A percentile compares a stretch with the other conserved stretches of the same genome.
These are phyloP conservation scores for Tetragonula carbonaria DNA, from an alignment of 2,888 invertebrate genomes.

Conservation along the genomic window DNA sequence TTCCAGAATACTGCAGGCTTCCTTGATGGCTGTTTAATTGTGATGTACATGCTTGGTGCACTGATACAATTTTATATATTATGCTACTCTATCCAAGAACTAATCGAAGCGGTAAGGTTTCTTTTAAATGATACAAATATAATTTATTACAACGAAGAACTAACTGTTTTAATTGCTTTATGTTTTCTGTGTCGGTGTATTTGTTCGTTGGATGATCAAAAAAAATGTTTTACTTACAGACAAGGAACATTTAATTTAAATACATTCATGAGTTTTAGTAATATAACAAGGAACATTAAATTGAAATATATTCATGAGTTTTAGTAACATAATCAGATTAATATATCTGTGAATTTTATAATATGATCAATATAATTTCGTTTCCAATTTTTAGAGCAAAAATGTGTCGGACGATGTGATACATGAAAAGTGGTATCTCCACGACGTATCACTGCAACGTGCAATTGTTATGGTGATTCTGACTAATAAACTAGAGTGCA, in stretches of 20 bases:
- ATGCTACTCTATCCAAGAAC: conserved; percentile 68
- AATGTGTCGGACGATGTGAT: conserved; percentile 63
- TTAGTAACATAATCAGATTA: neutral
- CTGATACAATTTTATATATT: conserved; percentile 71
- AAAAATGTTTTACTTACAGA: neutral
- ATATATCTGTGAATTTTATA: neutral
- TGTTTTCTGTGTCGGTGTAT: neutral
- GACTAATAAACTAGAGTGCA: conserved; percentile 61
- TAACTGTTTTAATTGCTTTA: neutral
- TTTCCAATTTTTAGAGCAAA: conserved; percentile 59
- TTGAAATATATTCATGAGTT: too few species aligned
- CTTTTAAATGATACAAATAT: neutral
- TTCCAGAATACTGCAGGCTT: conserved; percentile 11
- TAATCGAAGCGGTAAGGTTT: conserved; percentile 70
- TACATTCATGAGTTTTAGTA: neutral
- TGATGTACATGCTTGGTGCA: conserved; percentile 53
- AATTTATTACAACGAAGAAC: neutral
- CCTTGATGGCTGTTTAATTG: conserved; percentile 36
- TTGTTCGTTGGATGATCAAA: neutral
- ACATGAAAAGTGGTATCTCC: conserved; percentile 65
- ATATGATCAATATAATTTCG: neutral
- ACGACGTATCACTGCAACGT: conserved; percentile 31
- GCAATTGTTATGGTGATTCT: conserved; percentile 54
- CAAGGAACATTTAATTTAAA: neutral
- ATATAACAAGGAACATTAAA: too few species aligned